Conservation (phyloP, 2,888 invertebrate species). For the Bombyx huttoni region DNA sequence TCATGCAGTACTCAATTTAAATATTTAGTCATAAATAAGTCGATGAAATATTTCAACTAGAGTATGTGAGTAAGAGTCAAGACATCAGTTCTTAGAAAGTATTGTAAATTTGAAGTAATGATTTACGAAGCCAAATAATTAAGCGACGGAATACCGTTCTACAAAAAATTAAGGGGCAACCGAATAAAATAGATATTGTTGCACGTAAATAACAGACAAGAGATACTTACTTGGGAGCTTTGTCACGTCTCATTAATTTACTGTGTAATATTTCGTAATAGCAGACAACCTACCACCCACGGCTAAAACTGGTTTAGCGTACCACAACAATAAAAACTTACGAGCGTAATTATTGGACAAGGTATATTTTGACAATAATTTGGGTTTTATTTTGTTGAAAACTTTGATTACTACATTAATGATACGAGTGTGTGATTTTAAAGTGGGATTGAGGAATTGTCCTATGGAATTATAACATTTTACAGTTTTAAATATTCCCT, state of each 20-base stretch:
- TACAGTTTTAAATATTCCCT: no score
- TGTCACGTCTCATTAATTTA: constrained; percentile 38
- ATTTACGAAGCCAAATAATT: background rate
- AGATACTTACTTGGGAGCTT: constrained; percentile 24
- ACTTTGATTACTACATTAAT: no score
- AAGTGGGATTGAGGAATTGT: no score
- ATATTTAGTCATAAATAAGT: constrained; percentile 8
- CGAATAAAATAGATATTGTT: background rate
- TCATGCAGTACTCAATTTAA: constrained; percentile 24
- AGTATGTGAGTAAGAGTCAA: no score
- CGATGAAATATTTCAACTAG: no score
- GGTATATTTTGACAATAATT: background rate
- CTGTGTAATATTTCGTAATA: constrained; percentile 38
- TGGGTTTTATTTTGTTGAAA: no score
- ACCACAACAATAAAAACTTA: background rate
- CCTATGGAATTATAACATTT: no score
- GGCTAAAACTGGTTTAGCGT: constrained; percentile 3
- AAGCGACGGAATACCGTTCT: background rate
- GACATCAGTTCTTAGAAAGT: no score
- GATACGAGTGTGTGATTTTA: no score
- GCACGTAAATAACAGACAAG: constrained; percentile 8
- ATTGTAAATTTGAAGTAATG: no score
- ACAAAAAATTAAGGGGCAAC: background rate
- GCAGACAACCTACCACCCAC: constrained; percentile 22
- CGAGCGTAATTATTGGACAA: background rate